phyloP scores from a whole-genome alignment of 2,888 invertebrate species.

The Cantharis nigra region DNA sequence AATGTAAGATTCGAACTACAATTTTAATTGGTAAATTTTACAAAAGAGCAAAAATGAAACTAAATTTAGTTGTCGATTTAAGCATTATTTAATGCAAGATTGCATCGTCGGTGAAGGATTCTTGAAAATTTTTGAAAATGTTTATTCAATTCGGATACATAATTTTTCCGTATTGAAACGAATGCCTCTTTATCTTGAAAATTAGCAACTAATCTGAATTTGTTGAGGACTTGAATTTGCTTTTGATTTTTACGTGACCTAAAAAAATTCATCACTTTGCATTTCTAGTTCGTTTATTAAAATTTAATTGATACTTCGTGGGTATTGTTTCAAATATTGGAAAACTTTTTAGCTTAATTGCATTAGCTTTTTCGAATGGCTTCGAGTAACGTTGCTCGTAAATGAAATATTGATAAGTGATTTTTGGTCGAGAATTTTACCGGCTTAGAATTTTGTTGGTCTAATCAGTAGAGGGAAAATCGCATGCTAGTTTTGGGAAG shows the following conservation, averaged over 20 bases:
- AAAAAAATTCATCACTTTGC: neutral
- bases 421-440: neutral
- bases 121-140: conserved; percentile 12
- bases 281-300: neutral
- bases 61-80: conserved; percentile 7
- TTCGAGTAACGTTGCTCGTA: neutral
- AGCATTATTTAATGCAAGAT: conserved; percentile 9
- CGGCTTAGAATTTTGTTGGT: neutral
- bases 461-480: neutral
- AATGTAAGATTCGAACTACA: neutral
- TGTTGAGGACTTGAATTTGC: neutral
- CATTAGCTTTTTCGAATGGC: neutral
- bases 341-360: neutral
- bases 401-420: neutral
- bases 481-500: neutral
- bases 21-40: neutral
- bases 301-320: neutral
- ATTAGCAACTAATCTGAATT: neutral
- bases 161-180: conserved; percentile 7
- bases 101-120: conserved; percentile 3
- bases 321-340: neutral
- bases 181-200: conserved; percentile 5
- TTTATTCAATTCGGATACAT: conserved; percentile 1
- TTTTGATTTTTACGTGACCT: neutral
- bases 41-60: neutral